Conservation (phyloP, 1,140 invertebrate genomes). For the Caerostris extrusa region DNA sequence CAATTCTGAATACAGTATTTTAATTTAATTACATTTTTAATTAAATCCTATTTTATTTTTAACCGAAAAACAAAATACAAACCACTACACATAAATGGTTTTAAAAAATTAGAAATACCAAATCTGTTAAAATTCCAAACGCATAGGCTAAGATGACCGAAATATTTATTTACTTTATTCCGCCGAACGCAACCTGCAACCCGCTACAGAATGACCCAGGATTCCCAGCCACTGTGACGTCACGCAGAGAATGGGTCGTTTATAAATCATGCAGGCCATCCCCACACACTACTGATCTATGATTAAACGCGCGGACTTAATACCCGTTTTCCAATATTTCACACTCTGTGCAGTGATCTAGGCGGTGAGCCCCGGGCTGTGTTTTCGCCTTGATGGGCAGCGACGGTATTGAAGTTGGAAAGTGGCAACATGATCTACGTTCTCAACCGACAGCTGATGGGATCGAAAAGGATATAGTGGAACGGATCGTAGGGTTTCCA, state of each 20-base stretch:
- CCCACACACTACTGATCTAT: slow-evolving; percentile 38
- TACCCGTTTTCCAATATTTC: slow-evolving; percentile 53
- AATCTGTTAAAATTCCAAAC: no score
- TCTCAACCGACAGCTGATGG: background rate
- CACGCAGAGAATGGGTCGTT: background rate
- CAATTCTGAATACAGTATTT: no score
- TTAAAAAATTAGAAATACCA: no score
- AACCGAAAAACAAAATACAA: no score
- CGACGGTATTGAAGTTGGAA: background rate
- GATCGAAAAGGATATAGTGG: background rate
- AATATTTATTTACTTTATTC: no score
- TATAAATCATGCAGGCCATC: slow-evolving; percentile 48
- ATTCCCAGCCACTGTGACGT: background rate
- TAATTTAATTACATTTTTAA: no score
- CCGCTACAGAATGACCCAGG: background rate
- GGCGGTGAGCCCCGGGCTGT: background rate
- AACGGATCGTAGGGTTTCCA: background rate
- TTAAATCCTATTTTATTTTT: no score
- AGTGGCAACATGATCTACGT: slow-evolving; percentile 6
- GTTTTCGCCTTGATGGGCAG: background rate
- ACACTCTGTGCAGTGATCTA: background rate
- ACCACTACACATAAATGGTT: no score
- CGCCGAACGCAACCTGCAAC: background rate
- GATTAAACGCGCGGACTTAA: slow-evolving; percentile 63
- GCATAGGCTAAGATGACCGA: no score